Base-by-base conservation (phyloP, 2,888 invertebrate genomes). In the Ophioninae sp. region DNA sequence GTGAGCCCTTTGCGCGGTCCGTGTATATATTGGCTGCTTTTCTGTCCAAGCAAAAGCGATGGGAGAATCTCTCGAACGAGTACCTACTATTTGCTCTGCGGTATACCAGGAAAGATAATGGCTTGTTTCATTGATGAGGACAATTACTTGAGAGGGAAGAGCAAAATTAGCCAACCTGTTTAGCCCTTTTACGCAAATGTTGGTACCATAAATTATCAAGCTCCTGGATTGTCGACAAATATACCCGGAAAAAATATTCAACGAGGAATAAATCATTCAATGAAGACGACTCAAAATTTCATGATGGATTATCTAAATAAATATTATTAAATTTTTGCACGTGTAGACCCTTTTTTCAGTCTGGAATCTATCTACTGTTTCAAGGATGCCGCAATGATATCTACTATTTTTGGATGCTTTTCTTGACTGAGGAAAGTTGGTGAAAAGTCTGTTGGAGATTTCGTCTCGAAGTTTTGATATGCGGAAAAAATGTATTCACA, bases 51-150 rank as follows among this genome's bases (percentile, higher is more conserved):
- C 22, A 76, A 30, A 22, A 64, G 37, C 37, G 65, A 73, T 17
- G 8, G 41, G 61, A 39, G 61, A 44, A 39, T 74, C 61, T n/a
- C 39, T 68, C 23, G 22, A 75, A 37, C 10, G 61, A 20, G 44
- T 58, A 44, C 20, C 80, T 58, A 44, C 20, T 83, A 67, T 79
- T 79, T 82, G 64, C 76, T 22, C 20, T 76, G 63, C 44, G 76
- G 73, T 77, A 73, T 77, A 67, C 56, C 76, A 56, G 58, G 8
- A 61, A 44, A 17, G 73, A 72, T n/a, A 0, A 37, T 67, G 61
- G 76, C 77, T 81, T 81, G 51, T 39, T 63, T 17, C 64, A 3
- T 67, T 22, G 22, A 8, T 41, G 10, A 58, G 10, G 61, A 22
- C 39, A 67, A 22, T 41, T 44, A 44, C 22, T 20, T 22, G 22